Evolutionary conservation across 64 coral and sea anemone species (phyloP).

Genomic region (Pocillopora damicornis): DNA sequence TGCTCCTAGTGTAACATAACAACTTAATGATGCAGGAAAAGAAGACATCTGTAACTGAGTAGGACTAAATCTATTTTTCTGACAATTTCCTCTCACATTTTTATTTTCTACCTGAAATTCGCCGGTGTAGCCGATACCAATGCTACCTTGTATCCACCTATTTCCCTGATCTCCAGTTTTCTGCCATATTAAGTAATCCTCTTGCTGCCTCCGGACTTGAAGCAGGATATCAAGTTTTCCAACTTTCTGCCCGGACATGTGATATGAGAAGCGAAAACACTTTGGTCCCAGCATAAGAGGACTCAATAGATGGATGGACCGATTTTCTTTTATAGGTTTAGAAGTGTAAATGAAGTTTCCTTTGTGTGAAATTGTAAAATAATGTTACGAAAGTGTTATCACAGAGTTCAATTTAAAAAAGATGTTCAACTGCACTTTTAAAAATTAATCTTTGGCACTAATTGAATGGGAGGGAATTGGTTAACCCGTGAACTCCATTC

Average conservation of each 20-base stretch:
- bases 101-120: neutral
- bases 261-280: neutral
- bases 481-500: no score
- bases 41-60: no score
- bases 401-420: neutral
- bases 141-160: neutral
- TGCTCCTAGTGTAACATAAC: neutral
- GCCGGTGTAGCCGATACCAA: neutral
- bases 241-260: neutral
- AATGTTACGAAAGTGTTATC: neutral
- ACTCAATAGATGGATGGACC: neutral
- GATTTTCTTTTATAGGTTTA: neutral
- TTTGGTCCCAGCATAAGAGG: neutral
- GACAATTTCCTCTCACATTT: neutral
- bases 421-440: no score
- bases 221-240: neutral
- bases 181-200: neutral
- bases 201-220: no score
- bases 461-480: no score
- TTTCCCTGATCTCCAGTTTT: neutral
- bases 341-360: slow-evolving; percentile 3
- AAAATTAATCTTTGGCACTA: no score
- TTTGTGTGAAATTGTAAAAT: neutral
- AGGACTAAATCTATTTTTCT: neutral
- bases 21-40: no score